Percentiles rank a stretch among this genome's conserved stretches.
These are phyloP conservation scores for Synanthedon vespiformis DNA, from an alignment of 2,888 invertebrate species.

Conservation along the genomic window DNA sequence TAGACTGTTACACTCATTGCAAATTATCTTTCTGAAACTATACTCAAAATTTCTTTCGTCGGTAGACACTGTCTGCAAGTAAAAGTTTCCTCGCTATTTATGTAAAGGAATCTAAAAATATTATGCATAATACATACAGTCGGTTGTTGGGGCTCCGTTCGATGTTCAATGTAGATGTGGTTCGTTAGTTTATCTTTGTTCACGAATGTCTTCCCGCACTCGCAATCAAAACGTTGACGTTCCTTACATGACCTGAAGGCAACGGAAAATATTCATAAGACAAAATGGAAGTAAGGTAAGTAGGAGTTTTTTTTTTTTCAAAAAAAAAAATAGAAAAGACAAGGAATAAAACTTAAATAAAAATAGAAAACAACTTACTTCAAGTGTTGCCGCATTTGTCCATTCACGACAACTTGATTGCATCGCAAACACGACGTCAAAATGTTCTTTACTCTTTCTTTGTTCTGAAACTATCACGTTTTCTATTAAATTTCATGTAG, in stretches of 20 bases:
- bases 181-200: constrained; percentile 22
- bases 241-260: constrained; percentile 24
- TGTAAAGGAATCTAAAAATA: not conserved
- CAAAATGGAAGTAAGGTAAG: no score
- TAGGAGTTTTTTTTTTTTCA: no score
- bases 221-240: constrained; percentile 21
- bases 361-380: constrained; percentile 15
- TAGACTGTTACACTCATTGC: not conserved
- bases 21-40: no score
- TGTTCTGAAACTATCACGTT: not conserved
- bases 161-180: constrained; percentile 23
- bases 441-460: constrained; percentile 6
- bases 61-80: no score
- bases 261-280: no score
- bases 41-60: no score
- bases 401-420: constrained; percentile 17
- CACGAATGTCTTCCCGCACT: constrained; percentile 27
- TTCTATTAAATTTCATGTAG: no score
- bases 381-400: constrained; percentile 25
- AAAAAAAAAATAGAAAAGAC: no score
- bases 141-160: constrained; percentile 3
- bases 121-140: constrained; percentile 4
- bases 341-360: no score
- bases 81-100: no score
- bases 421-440: constrained; percentile 21